A percentile compares a stretch with the other conserved stretches of the same genome.
phyloP scores from a whole-genome alignment of 2,888 invertebrate genomes.

The Sesia bembeciformis region DNA sequence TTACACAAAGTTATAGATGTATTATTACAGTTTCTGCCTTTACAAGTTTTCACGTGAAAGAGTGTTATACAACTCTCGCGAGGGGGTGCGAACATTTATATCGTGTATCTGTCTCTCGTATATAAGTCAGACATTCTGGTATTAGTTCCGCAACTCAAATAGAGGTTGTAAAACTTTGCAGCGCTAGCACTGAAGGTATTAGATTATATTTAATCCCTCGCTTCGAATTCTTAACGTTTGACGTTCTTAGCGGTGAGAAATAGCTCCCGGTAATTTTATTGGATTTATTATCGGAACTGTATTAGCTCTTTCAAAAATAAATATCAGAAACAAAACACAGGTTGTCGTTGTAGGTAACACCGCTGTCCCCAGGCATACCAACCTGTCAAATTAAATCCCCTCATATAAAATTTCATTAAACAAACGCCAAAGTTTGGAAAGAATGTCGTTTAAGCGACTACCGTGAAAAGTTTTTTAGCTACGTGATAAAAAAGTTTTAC shows the following conservation, averaged over 20 bases:
- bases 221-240: no score
- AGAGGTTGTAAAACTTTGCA: background rate
- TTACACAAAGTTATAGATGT: no score
- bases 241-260: no score
- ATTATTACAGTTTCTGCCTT: background rate
- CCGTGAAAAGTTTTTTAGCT: constrained; percentile 20
- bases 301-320: no score
- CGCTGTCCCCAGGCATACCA: background rate
- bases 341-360: background rate
- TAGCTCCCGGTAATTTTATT: no score
- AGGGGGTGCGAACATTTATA: background rate
- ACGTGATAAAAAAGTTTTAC: constrained; percentile 28
- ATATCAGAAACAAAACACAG: background rate
- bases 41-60: background rate
- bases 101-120: background rate
- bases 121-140: background rate
- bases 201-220: background rate
- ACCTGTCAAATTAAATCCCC: constrained; percentile 29
- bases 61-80: background rate
- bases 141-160: background rate
- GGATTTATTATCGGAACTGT: no score
- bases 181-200: background rate
- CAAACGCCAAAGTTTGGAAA: constrained; percentile 24
- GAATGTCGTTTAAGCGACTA: constrained; percentile 25
- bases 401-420: constrained; percentile 28